Base-by-base conservation (phyloP, 2,888 invertebrate genomes). In the Xylophagus ater region DNA sequence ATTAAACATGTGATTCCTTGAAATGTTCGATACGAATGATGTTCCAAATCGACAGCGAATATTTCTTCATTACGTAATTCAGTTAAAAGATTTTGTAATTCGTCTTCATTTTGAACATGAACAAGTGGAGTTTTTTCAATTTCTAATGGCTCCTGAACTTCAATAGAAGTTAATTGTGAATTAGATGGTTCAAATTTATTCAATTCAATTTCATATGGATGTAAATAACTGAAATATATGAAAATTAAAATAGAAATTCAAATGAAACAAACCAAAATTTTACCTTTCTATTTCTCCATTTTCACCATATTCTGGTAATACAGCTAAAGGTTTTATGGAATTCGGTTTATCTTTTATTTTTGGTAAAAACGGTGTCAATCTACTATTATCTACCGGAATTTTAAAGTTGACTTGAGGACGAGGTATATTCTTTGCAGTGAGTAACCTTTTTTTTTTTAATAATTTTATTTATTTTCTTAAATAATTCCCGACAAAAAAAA, bases 1-100 rank as follows among this genome's bases (percentile, higher is more conserved):
- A 98, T 79, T 3, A 98, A 70, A 59, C 97, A 98, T 0, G 96
- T 92, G 38, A 97, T 78, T 0, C 97, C 98, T 69, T 85, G 83
- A 60, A 85, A 98, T 1, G 84, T 80, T 42, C 96, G 73, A 57
- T 89, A 93, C 0, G 84, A 81, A 62, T 98, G 94, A 62, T 94
- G 92, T 70, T 87, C 87, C 34, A 97, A 68, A 68, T 97, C 97
- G 1, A 97, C 75, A 0, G 92, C 90, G 37, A 97, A 73, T 57
- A 84, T 84, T 3, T 67, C 62, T n/a, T 76, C 74, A 2, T 64
- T 63, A 28, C 68, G 67, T 42, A 98, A 66, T 45, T 81, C 79
- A 1, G 72, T 60, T 3, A 86, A 54, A 29, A 94, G 66, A 3
- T 67, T 61, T 31, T 76, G 64, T 3, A 97, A 56, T 38, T 79